A percentile compares a stretch with the other conserved stretches of the same genome.
phyloP scores from a whole-genome alignment of 1,140 invertebrate species.

The Drosophila hydei region DNA sequence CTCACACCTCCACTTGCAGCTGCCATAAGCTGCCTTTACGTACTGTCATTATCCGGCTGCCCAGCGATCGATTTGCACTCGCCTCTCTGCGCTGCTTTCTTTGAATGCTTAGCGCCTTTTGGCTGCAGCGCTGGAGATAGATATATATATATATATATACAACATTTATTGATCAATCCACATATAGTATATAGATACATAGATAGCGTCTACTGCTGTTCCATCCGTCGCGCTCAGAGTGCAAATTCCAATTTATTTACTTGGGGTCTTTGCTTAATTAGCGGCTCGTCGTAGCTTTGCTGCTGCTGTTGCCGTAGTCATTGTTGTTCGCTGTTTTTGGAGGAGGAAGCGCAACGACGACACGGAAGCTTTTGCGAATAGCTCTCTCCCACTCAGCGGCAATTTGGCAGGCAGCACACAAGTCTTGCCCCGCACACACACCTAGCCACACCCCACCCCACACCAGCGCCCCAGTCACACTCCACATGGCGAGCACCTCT shows the following conservation, averaged over 20 bases:
- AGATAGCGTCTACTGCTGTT: constrained; percentile 15
- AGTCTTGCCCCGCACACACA: not conserved
- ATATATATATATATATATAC: not conserved
- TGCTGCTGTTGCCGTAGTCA: constrained; percentile 28
- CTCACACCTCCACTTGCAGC: not conserved
- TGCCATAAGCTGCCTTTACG: not conserved
- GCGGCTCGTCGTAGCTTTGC: constrained; percentile 55
- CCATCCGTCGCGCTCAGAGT: constrained; percentile 40
- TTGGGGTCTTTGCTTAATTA: constrained; percentile 70
- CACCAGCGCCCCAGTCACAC: not conserved
- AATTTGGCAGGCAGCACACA: constrained; percentile 28
- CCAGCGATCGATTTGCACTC: constrained; percentile 11
- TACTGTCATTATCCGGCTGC: constrained; percentile 2
- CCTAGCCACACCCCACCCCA: not conserved
- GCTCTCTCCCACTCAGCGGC: constrained; percentile 21
- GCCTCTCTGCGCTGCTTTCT: not conserved
- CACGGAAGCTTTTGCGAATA: constrained; percentile 61
- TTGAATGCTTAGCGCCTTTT: not conserved
- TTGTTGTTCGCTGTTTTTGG: constrained; percentile 23
- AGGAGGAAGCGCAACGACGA: constrained; percentile 31
- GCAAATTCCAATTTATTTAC: constrained; percentile 77
- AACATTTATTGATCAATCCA: not conserved
- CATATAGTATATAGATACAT: not conserved
- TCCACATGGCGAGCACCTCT: constrained; percentile 15
- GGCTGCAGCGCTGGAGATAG: too few relatives aligned